phyloP scores from a whole-genome alignment of 2,888 invertebrate species.

The Troides aeacus region DNA sequence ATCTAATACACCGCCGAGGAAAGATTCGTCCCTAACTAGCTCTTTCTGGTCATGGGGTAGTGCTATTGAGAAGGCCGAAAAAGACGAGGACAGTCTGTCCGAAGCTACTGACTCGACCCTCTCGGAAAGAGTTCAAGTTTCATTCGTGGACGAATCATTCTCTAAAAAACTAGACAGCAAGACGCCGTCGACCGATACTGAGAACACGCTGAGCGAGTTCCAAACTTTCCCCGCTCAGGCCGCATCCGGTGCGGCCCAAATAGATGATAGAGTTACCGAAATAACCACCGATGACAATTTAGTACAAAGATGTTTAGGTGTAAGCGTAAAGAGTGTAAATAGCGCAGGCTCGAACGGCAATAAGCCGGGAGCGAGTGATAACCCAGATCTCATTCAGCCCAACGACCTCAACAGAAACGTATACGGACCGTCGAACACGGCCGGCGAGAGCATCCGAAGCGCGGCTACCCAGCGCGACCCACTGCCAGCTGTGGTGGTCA shows the following conservation, averaged over 20 bases:
- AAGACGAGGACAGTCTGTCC: slow-evolving; percentile 59
- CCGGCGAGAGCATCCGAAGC: slow-evolving; percentile 38
- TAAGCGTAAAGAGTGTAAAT: slow-evolving; percentile 60
- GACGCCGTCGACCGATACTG: slow-evolving; percentile 73
- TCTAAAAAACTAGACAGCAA: slow-evolving; percentile 71
- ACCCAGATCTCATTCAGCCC: slow-evolving; percentile 67
- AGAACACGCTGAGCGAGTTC: slow-evolving; percentile 71
- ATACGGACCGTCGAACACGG: slow-evolving; percentile 37
- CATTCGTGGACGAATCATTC: slow-evolving; percentile 71
- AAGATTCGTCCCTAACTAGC: slow-evolving; percentile 66
- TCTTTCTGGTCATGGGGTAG: slow-evolving; percentile 77
- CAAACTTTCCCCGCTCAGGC: slow-evolving; percentile 60
- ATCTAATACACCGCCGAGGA: slow-evolving; percentile 68
- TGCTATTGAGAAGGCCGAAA: slow-evolving; percentile 53
- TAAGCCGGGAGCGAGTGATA: slow-evolving; percentile 53
- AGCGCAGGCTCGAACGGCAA: slow-evolving; percentile 49
- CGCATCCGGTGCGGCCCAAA: slow-evolving; percentile 32
- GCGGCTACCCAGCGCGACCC: slow-evolving; percentile 29
- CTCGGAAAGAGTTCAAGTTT: slow-evolving; percentile 72
- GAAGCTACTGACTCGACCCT: slow-evolving; percentile 72
- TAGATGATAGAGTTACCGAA: slow-evolving; percentile 58
- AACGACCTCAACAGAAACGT: slow-evolving; percentile 61
- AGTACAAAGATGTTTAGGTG: slow-evolving; percentile 76
- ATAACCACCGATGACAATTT: slow-evolving; percentile 72
- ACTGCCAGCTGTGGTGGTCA: slow-evolving; percentile 11